phyloP scores from a whole-genome alignment of 1,140 invertebrate genomes.

The Holcopasites calliopsidis region DNA sequence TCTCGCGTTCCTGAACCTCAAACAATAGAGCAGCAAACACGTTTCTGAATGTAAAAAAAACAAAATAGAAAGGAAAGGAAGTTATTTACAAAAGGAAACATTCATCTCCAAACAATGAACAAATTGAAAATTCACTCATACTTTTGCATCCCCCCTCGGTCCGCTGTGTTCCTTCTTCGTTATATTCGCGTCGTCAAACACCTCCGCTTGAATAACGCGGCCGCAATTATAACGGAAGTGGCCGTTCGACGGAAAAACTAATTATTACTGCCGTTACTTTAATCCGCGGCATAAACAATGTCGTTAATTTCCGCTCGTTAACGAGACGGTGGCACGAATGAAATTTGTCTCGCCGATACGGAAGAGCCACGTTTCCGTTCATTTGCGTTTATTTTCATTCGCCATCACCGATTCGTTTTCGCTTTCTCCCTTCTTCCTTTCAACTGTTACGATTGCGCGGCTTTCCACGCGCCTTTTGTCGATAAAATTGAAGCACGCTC shows the following conservation, averaged over 20 bases:
- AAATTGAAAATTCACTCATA: not conserved
- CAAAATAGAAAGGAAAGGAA: not conserved
- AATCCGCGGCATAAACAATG: conserved; percentile 57
- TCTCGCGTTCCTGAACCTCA: too few species aligned
- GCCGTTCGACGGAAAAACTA: conserved; percentile 49
- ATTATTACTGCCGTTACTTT: conserved; percentile 56
- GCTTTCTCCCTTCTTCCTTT: not conserved
- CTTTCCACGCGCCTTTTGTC: not conserved
- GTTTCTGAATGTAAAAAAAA: not conserved
- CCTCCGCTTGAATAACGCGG: conserved; percentile 1
- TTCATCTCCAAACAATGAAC: not conserved
- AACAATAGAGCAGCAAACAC: too few species aligned
- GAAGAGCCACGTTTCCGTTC: not conserved
- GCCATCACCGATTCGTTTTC: not conserved
- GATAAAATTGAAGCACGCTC: conserved; percentile 4
- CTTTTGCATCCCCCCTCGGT: not conserved
- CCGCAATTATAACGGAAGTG: conserved; percentile 30
- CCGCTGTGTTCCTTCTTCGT: not conserved
- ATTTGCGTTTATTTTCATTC: not conserved
- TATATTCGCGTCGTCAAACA: not conserved
- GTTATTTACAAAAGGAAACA: not conserved
- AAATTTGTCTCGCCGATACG: conserved; percentile 32
- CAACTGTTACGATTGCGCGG: not conserved
- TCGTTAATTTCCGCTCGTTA: conserved; percentile 48
- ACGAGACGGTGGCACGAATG: conserved; percentile 7